These are phyloP conservation scores for Eledone cirrhosa DNA, from an alignment of 2,888 invertebrate species.

Conservation along the genomic window DNA sequence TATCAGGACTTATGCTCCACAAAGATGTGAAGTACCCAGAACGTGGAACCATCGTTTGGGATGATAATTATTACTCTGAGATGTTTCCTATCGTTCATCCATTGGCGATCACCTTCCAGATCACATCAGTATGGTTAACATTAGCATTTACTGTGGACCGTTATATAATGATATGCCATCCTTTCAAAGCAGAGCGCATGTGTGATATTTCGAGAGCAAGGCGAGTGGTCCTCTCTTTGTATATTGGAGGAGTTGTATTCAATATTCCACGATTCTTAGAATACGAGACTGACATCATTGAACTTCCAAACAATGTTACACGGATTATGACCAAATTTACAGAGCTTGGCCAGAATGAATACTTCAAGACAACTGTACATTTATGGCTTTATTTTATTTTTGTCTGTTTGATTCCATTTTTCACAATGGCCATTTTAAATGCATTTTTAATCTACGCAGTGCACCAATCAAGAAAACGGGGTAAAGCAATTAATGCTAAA, in stretches of 20 bases:
- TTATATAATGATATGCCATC: slow-evolving; percentile 67
- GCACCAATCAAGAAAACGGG: slow-evolving; percentile 57
- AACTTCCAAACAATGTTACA: slow-evolving; percentile 37
- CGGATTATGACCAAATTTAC: slow-evolving; percentile 48
- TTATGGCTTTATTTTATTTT: slow-evolving; percentile 63
- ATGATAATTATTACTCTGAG: slow-evolving; percentile 49
- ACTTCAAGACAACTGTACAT: slow-evolving; percentile 61
- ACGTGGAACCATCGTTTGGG: slow-evolving; percentile 40
- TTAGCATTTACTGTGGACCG: slow-evolving; percentile 65
- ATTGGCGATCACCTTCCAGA: slow-evolving; percentile 62
- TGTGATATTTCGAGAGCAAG: slow-evolving; percentile 59
- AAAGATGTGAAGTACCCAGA: slow-evolving; percentile 54
- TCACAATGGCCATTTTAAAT: slow-evolving; percentile 63
- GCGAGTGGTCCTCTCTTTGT: slow-evolving; percentile 54
- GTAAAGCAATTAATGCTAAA: slow-evolving; percentile 58
- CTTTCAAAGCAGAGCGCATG: slow-evolving; percentile 62
- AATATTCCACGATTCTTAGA: slow-evolving; percentile 65
- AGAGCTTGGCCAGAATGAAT: slow-evolving; percentile 49
- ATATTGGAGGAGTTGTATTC: slow-evolving; percentile 56
- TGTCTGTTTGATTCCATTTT: slow-evolving; percentile 64
- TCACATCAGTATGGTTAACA: slow-evolving; percentile 65
- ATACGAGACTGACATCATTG: slow-evolving; percentile 48
- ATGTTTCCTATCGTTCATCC: slow-evolving; percentile 64
- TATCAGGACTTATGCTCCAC: slow-evolving; percentile 55
- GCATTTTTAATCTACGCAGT: slow-evolving; percentile 64